Conservation (phyloP, 2,113 vertebrate genomes). For the Echinops telfairi region DNA sequence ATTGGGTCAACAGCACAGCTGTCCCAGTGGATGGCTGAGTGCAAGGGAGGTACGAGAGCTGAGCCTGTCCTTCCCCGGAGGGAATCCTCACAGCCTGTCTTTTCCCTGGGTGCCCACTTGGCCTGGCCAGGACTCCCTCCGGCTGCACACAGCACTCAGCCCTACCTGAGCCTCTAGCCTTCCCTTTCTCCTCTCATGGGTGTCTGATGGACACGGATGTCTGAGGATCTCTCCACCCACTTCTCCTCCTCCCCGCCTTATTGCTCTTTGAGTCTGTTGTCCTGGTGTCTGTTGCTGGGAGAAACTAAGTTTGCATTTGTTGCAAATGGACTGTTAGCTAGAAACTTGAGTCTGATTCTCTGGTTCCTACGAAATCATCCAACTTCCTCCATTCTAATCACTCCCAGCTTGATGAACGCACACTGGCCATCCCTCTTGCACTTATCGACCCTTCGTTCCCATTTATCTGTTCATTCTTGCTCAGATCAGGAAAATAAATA, state of each 20-base stretch:
- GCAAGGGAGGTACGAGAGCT: background rate
- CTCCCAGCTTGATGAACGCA: background rate
- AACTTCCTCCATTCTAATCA: fast-evolving
- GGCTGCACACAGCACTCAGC: background rate
- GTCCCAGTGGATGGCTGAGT: background rate
- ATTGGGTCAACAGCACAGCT: background rate
- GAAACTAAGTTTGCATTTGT: background rate
- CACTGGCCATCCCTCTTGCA: background rate
- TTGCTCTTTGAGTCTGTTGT: background rate
- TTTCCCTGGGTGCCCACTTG: background rate
- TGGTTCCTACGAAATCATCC: background rate
- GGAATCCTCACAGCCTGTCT: background rate
- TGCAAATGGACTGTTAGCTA: background rate
- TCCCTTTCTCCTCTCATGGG: background rate
- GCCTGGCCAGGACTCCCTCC: background rate
- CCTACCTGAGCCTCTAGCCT: background rate
- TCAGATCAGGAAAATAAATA: slow-evolving; percentile 1
- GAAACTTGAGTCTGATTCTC: background rate
- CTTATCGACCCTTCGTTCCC: background rate
- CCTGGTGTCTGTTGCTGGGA: background rate
- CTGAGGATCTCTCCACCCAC: background rate
- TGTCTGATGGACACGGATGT: background rate
- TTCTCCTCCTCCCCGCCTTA: background rate
- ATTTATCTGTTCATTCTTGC: background rate
- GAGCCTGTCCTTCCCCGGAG: background rate